These are phyloP conservation scores for Agrotis ipsilon DNA, from an alignment of 2,888 invertebrate genomes.

Conservation along the genomic window DNA sequence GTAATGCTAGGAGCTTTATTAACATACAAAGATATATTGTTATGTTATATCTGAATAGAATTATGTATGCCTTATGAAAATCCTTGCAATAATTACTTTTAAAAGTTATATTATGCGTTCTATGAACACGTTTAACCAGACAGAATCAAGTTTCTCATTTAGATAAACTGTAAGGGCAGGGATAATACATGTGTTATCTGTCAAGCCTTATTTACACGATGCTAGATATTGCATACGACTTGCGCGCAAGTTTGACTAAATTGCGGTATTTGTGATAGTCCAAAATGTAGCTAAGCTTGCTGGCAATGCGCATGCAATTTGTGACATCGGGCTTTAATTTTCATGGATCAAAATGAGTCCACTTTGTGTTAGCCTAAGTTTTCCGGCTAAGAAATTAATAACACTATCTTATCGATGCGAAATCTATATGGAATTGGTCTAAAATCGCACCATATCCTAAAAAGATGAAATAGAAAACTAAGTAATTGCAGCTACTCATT, in stretches of 20 bases:
- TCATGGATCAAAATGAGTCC: slow-evolving; percentile 2
- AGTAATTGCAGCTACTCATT: background rate
- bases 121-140: slow-evolving; percentile 38
- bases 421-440: background rate
- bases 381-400: background rate
- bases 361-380: background rate
- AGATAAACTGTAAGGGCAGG: background rate
- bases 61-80: slow-evolving; percentile 58
- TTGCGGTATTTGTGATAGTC: too few relatives aligned
- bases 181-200: too few relatives aligned
- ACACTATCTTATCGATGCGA: background rate
- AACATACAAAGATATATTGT: slow-evolving; percentile 64
- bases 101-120: slow-evolving; percentile 43
- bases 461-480: background rate
- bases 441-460: background rate
- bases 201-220: too few relatives aligned
- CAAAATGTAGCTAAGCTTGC: too few relatives aligned
- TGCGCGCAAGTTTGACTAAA: too few relatives aligned
- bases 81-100: slow-evolving; percentile 58
- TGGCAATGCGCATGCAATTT: too few relatives aligned
- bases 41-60: slow-evolving; percentile 56
- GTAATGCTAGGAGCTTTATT: slow-evolving; percentile 70
- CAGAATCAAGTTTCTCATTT: slow-evolving; percentile 21
- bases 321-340: background rate
- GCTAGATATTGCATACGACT: too few relatives aligned